These are phyloP conservation scores for Lanius ludovicianus DNA, from an alignment of 2,113 vertebrate species.

Conservation along the genomic window DNA sequence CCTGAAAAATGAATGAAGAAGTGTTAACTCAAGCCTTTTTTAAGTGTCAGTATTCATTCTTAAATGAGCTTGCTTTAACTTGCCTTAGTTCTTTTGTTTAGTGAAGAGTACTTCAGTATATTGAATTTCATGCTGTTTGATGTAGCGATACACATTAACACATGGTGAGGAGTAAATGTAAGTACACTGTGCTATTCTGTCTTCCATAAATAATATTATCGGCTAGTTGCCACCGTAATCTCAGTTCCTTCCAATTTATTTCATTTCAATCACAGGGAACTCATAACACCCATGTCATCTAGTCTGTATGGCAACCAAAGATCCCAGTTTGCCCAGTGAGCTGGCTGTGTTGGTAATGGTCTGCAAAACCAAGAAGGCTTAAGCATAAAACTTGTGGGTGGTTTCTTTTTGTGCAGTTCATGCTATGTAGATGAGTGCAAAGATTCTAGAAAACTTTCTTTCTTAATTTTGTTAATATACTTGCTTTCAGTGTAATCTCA, in stretches of 20 bases:
- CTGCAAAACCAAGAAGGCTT: not conserved
- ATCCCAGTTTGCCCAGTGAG: not conserved
- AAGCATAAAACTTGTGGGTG: not conserved
- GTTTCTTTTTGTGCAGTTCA: not conserved
- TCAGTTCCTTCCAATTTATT: not conserved
- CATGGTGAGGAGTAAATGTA: not conserved
- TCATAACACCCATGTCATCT: not conserved
- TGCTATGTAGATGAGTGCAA: not conserved
- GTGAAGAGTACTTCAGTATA: not conserved
- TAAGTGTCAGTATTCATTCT: not conserved
- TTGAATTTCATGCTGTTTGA: slow-evolving; percentile 6
- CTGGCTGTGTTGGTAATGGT: not conserved
- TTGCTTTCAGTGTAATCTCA: not conserved
- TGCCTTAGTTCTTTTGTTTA: not conserved
- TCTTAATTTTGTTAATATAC: not conserved
- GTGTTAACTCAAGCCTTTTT: not conserved
- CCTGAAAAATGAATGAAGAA: not conserved
- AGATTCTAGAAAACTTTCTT: not conserved
- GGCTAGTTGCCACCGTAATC: not conserved
- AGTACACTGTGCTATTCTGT: not conserved
- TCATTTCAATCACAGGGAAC: not conserved
- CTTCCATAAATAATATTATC: not conserved
- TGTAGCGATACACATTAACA: not conserved
- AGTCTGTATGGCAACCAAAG: not conserved
- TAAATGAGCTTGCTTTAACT: not conserved